Base-by-base conservation (phyloP, 2,797 vertebrate genomes). In the Ibycter americanus region DNA sequence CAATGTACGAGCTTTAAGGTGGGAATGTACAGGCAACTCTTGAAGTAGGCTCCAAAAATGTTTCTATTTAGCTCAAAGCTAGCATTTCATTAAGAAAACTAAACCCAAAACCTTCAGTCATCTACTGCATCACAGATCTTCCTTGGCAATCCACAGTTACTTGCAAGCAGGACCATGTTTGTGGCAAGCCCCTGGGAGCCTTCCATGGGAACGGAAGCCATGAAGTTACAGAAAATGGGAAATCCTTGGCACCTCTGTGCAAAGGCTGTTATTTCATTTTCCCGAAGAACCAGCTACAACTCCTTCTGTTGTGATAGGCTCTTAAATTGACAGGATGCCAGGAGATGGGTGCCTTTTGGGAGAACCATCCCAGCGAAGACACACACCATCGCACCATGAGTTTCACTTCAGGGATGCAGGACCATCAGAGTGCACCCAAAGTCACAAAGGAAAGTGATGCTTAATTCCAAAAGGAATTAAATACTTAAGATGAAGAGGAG, bases 151-250 rank as follows among this genome's bases (percentile, higher is more conserved):
- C 42, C 40, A 87, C 26, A 73, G 72, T 63, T 52, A 42, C 82
- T 46, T 27, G 65, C 38, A 80, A 47, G 32, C 52, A 90, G 38
- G 25, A 80, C 36, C 29, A 6, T 3, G 6, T 29, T 61, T 47
- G 56, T 44, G 80, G 81, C 21, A 47, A 80, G 76, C 23, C 38
- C 74, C 58, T 29, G 85, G 40, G 40, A 15, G 40, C 40, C 40
- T 42, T 91, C 95, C 84, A 92, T 34, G 34, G 83, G 20, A 93
- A 95, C 44, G 2, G 44, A 81, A 94, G 49, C 49, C 83, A 74
- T 19, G 13, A 59, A 82, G 54, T 94, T 83, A 46, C 40, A 52
- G n/a, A 58, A 91, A 81, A 70, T 65, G 54, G 51, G 44, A 61
- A 80, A 12, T 38, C 59, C 44, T n/a, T 55, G 61, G 72, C 55